Evolutionary conservation across 2,113 vertebrate species (phyloP).

Genomic region (Alaudala cheleensis): DNA sequence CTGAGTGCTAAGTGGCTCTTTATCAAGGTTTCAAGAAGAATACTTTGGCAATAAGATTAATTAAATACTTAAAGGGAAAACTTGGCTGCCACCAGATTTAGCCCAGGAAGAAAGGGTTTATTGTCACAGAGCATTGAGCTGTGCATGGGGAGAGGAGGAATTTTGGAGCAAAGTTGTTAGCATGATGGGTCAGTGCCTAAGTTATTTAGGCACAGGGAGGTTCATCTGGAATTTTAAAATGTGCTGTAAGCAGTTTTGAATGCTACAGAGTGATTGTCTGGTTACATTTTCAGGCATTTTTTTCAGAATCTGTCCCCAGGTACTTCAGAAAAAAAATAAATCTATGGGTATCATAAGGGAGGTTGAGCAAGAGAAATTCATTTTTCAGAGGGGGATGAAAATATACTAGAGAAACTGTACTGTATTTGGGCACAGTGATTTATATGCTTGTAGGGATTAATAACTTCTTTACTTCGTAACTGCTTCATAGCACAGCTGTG

Average conservation of each 20-base stretch:
- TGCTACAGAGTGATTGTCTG: not conserved
- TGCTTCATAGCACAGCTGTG: conserved; percentile 14
- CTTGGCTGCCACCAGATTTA: conserved; percentile 32
- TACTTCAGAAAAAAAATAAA: not conserved
- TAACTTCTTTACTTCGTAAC: conserved; percentile 32
- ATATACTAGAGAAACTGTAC: not conserved
- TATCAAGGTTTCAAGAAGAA: conserved; percentile 59
- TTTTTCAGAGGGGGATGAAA: conserved; percentile 10
- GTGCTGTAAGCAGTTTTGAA: not conserved
- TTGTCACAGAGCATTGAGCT: not conserved
- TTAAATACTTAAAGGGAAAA: conserved; percentile 51
- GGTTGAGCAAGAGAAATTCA: not conserved
- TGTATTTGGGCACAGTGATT: not conserved
- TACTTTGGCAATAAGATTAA: conserved; percentile 48
- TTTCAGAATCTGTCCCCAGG: not conserved
- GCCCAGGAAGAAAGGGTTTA: not conserved
- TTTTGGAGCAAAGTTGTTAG: not conserved
- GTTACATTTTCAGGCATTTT: not conserved
- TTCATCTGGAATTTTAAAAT: not conserved
- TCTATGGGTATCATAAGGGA: not conserved
- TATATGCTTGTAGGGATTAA: conserved; percentile 62
- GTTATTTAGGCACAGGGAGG: not conserved
- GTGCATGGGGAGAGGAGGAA: not conserved
- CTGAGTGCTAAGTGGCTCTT: conserved; percentile 54
- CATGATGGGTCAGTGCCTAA: not conserved